Conservation (phyloP, 2,888 invertebrate genomes). For the Clostera curtula region DNA sequence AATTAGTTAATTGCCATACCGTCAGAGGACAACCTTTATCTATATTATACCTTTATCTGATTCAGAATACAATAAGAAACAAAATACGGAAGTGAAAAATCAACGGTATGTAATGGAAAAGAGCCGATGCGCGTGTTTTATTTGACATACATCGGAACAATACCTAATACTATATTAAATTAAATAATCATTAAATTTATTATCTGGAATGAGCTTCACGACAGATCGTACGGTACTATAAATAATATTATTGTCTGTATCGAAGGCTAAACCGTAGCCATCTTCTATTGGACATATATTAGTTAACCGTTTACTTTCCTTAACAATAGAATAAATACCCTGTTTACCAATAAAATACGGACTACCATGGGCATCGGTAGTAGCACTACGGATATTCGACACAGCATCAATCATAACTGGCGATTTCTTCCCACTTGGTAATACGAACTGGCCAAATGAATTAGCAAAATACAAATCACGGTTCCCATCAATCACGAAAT, state of each 20-base stretch:
- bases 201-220: constrained; percentile 27
- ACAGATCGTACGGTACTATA: constrained; percentile 45
- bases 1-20: too few relatives aligned
- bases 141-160: too few relatives aligned
- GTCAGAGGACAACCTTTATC: too few relatives aligned
- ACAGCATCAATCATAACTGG: constrained; percentile 26
- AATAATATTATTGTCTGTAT: constrained; percentile 42
- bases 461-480: constrained; percentile 38
- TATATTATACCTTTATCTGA: too few relatives aligned
- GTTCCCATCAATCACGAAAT: constrained; percentile 34
- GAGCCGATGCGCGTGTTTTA: too few relatives aligned
- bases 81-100: too few relatives aligned
- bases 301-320: constrained; percentile 23
- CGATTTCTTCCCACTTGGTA: constrained; percentile 23
- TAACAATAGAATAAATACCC: constrained; percentile 39
- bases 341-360: constrained; percentile 40
- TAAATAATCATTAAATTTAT: constrained; percentile 2
- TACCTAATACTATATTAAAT: too few relatives aligned
- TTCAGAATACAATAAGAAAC: too few relatives aligned
- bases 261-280: constrained; percentile 45
- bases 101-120: too few relatives aligned
- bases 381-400: constrained; percentile 35
- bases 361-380: constrained; percentile 30
- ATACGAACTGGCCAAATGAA: constrained; percentile 31
- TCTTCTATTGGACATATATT: constrained; percentile 31